These are phyloP conservation scores for Spodoptera picta DNA, from an alignment of 2,888 invertebrate genomes.

Conservation along the genomic window DNA sequence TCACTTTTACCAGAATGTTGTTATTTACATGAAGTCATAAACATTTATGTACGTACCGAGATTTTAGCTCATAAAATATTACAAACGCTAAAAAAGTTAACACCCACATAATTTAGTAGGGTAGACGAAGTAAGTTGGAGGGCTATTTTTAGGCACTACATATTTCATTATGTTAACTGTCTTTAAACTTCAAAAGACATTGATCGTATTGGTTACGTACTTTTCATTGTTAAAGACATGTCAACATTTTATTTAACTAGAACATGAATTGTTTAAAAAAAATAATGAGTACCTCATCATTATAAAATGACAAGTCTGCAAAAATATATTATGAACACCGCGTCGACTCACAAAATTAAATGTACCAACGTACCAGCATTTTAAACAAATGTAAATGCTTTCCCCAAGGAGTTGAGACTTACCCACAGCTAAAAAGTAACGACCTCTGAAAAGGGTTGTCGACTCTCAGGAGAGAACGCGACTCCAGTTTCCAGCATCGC, in stretches of 20 bases:
- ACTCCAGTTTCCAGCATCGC: conserved; percentile 61
- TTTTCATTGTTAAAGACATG: background rate
- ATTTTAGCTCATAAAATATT: conserved; percentile 54
- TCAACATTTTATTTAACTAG: background rate
- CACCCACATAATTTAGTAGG: conserved; percentile 41
- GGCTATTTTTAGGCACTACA: conserved; percentile 22
- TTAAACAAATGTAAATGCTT: conserved; percentile 67
- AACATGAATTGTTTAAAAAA: conserved; percentile 9
- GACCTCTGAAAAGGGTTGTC: conserved; percentile 65
- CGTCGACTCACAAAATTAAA: conserved; percentile 62
- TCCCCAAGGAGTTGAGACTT: conserved; percentile 60
- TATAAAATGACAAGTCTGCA: conserved; percentile 16
- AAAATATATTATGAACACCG: conserved; percentile 53
- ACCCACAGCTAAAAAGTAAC: conserved; percentile 68
- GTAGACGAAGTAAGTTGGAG: conserved; percentile 11
- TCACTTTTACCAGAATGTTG: conserved; percentile 41
- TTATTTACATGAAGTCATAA: conserved; percentile 53
- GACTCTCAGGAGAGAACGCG: conserved; percentile 62
- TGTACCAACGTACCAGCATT: conserved; percentile 63
- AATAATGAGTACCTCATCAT: conserved; percentile 10
- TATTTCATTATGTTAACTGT: conserved; percentile 12
- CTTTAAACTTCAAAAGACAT: conserved; percentile 1
- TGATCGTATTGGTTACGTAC: background rate
- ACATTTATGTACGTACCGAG: conserved; percentile 51
- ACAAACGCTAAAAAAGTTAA: conserved; percentile 51